Conservation (phyloP, 2,797 vertebrate genomes). For the Streptopelia turtur region DNA sequence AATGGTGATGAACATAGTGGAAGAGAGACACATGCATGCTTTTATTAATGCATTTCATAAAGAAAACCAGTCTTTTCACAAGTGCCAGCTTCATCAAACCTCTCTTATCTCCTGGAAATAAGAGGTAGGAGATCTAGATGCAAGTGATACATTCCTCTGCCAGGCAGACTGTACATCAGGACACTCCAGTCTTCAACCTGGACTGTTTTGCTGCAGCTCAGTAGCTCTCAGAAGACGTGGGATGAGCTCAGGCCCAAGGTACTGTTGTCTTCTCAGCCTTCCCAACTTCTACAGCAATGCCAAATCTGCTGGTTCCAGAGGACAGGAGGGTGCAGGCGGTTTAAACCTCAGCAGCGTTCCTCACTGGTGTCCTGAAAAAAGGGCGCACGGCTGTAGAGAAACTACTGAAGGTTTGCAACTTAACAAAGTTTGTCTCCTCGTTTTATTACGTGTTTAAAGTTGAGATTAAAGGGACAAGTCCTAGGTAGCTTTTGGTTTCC, state of each 20-base stretch:
- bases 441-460: background rate
- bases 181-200: background rate
- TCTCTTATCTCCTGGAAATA: background rate
- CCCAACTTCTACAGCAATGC: fast-evolving
- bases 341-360: background rate
- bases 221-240: background rate
- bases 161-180: background rate
- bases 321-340: background rate
- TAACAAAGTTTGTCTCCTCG: background rate
- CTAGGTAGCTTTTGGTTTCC: background rate
- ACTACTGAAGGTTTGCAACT: background rate
- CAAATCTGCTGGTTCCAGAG: background rate
- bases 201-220: background rate
- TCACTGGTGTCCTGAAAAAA: background rate
- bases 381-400: fast-evolving
- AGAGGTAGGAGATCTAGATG: background rate
- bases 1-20: background rate
- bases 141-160: background rate
- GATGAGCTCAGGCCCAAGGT: background rate
- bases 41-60: background rate
- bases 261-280: background rate
- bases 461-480: conserved; percentile 1
- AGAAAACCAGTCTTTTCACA: background rate
- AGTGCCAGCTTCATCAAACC: background rate
- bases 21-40: background rate